Base-by-base conservation (phyloP, 2,888 invertebrate species). In the Nomada flava region DNA sequence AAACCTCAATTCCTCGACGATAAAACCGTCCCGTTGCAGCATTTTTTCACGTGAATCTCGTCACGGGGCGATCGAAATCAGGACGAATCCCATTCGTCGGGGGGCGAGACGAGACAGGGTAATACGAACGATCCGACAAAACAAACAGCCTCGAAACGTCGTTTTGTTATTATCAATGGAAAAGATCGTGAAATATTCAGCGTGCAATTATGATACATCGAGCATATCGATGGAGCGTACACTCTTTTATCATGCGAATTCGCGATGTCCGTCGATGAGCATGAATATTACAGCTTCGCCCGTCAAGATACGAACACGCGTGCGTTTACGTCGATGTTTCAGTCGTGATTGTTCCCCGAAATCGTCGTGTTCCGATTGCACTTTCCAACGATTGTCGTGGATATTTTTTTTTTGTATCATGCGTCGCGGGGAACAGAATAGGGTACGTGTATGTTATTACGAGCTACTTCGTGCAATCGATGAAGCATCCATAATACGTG, bases 111-210 rank as follows among this genome's bases (percentile, higher is more conserved):
- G 52, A 20, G 68, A 23, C 55, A 29, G 36, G n/a, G 13, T 15
- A 72, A 64, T 64, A 63, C 20, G 71, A 59, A 36, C 72, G 36
- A 15, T 26, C 23, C 67, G 71, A 36, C 71, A 50, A 52, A 78
- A 68, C 57, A 72, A 67, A 29, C 67, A 57, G 29, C 53, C 26
- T 18, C 50, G 3, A 15, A 18, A n/a, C n/a, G n/a, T 20, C 20
- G 50, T 73, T 73, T 44, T 63, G 74, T 57, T 67, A 68, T 67
- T 80, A 67, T 75, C 80, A 10, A 52, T 15, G 55, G 63, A 59
- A 67, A 53, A n/a, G 53, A 78, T 82, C 70, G 74, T 82, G 74
- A 81, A 79, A 74, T 69, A 79, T 82, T 82, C 74, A 73, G 53
- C 26, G 44, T 10, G 50, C 63, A 86, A 86, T 86, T 86, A 75